Base-by-base conservation (phyloP, 37 sponge, comb jelly and placozoan genomes). In the Axinella damicornis region DNA sequence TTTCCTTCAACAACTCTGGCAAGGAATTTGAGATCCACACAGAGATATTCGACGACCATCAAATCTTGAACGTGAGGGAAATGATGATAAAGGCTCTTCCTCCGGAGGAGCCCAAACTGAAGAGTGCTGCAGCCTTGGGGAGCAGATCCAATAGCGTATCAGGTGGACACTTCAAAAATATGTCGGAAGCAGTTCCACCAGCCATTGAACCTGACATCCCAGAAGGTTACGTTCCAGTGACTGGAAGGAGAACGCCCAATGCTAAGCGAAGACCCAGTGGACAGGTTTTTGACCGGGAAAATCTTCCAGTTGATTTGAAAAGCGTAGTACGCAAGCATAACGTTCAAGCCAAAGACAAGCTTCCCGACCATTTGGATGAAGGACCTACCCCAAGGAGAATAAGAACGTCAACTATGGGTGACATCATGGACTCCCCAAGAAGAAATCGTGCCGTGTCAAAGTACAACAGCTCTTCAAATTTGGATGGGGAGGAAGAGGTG, bases 1-100 rank as follows among this genome's bases (percentile, higher is more conserved):
- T 87, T 20, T 78, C 87, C 16, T 91, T 80, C 57, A 81, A 72
- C 53, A 78, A 86, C 36, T 46, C 46, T 4, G 74, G 87, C 9
- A 32, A 16, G 19, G 70, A 77, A 0, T 54, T 73, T 38, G 65
- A 83, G 19, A 86, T 87, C 30, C 78, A 91, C 53, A 46, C 54
- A 14, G 65, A 74, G 33, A 81, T 91, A 9, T 91, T 91, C 37
- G 74, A 69, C 19, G 53, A 34, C 21, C 46, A 59, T 0, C 58
- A 37, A 32, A 57, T 22, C 22, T 12, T n/a, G 21, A 58, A 22
- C 6, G 17, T 78, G 15, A 6, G 12, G 28, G 62, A 59, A 9
- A 70, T 85, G 69, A 85, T 85, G 86, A 75, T 91, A 15, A 27
- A 52, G 11, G 83, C 81, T 20, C 18, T 83, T n/a, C 91, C 91